Conservation (phyloP, 2,797 vertebrate species). For the Stomatorhinus walkeri region DNA sequence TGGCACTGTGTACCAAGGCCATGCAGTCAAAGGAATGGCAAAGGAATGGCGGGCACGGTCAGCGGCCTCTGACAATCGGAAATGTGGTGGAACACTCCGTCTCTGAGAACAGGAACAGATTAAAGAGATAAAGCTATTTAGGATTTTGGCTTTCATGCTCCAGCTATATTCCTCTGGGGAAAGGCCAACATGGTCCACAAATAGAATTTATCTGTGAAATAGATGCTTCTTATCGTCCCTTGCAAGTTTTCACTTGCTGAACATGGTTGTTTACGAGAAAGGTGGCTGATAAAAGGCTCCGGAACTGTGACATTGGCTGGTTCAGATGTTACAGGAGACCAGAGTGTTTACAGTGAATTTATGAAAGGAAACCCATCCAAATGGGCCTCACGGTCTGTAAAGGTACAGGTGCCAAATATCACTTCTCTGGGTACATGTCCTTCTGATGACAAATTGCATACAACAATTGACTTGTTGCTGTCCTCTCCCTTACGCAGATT, state of each 20-base stretch:
- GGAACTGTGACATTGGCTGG: background rate
- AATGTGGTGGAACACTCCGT: slow-evolving; percentile 12
- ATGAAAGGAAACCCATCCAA: background rate
- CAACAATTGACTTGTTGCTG: background rate
- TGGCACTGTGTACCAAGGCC: slow-evolving; percentile 23
- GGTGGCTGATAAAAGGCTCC: background rate
- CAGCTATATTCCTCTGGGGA: slow-evolving; percentile 17
- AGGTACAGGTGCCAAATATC: background rate
- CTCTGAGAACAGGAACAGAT: slow-evolving; percentile 26
- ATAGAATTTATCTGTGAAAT: slow-evolving; percentile 36
- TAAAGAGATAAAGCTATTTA: slow-evolving; percentile 27
- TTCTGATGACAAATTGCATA: background rate
- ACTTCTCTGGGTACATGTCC: background rate
- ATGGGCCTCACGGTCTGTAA: background rate
- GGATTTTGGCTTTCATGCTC: slow-evolving; percentile 24
- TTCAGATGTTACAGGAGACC: background rate
- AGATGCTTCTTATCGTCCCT: slow-evolving; percentile 15
- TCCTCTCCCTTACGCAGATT: background rate
- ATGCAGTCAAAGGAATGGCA: slow-evolving; percentile 22
- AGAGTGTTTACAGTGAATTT: background rate
- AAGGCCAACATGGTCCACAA: slow-evolving; percentile 20
- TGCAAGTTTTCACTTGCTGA: slow-evolving; percentile 24
- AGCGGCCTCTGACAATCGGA: slow-evolving; percentile 21
- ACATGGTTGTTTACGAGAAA: background rate
- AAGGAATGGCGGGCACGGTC: slow-evolving; percentile 16